Conservation (phyloP, 2,888 invertebrate species). For the Agriopis marginaria region DNA sequence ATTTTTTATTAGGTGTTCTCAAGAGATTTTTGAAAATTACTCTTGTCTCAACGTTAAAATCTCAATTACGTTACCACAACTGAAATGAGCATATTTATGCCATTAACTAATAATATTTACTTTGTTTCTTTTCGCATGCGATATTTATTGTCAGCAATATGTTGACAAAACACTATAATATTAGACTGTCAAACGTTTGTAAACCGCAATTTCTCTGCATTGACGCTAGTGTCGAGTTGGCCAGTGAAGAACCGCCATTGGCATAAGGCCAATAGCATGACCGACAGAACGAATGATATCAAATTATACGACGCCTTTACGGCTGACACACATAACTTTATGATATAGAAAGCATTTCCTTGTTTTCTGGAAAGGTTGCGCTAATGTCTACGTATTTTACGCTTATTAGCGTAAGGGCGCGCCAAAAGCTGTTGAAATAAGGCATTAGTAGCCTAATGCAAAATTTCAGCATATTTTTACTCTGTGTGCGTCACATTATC, state of each 20-base stretch:
- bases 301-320: constrained; percentile 31
- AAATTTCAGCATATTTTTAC: not conserved
- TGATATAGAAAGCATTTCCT: constrained; percentile 27
- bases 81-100: too few relatives aligned
- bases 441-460: not conserved
- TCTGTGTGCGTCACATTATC: too few relatives aligned
- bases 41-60: too few relatives aligned
- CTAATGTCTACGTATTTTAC: constrained; percentile 24
- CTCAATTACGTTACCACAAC: too few relatives aligned
- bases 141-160: not conserved
- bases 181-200: not conserved
- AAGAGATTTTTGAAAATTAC: too few relatives aligned
- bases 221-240: constrained; percentile 11
- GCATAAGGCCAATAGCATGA: constrained; percentile 24
- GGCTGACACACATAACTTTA: constrained; percentile 23
- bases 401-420: constrained; percentile 6
- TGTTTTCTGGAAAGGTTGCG: constrained; percentile 27
- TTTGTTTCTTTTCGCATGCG: too few relatives aligned
- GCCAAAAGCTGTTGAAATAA: not conserved
- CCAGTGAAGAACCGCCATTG: constrained; percentile 13
- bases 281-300: constrained; percentile 17
- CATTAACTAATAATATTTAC: too few relatives aligned
- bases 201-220: not conserved
- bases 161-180: not conserved
- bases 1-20: too few relatives aligned